Percentiles rank a stretch among this genome's conserved stretches.
Conservation (phyloP, 2,113 vertebrate genomes). For the Perca schrenkii region DNA sequence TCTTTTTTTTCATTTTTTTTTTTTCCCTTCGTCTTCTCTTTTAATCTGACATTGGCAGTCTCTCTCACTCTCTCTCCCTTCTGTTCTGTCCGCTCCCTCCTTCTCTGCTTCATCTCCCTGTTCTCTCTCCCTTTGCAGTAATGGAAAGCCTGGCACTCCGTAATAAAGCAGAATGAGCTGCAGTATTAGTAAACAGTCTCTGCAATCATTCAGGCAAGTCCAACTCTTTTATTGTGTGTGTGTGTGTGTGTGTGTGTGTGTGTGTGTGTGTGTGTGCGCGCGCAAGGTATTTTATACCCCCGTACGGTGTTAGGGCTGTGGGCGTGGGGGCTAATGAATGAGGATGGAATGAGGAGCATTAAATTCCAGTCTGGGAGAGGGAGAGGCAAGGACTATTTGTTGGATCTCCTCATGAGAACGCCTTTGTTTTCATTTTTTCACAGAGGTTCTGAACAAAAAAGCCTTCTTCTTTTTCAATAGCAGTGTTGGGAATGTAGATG, state of each 20-base stretch:
- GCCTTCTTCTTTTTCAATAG: conserved; percentile 20
- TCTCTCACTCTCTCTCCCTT: conserved; percentile 39
- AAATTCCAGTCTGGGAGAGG: conserved; percentile 70
- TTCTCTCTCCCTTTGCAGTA: conserved; percentile 46
- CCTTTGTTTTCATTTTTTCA: conserved; percentile 74
- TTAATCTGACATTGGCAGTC: conserved; percentile 66
- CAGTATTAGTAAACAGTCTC: conserved; percentile 77
- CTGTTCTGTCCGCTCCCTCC: conserved; percentile 28
- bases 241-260: conserved; percentile 15
- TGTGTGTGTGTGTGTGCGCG: conserved; percentile 15
- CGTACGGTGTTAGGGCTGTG: conserved; percentile 39
- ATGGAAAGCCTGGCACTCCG: conserved; percentile 70
- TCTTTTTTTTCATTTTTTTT: conserved; percentile 42
- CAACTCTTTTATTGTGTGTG: conserved; percentile 63
- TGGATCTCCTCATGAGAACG: conserved; percentile 69
- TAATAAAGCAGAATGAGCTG: conserved; percentile 74
- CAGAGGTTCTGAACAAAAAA: conserved; percentile 61
- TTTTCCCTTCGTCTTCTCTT: conserved; percentile 45
- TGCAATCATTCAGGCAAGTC: conserved; percentile 71
- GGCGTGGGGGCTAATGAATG: conserved; percentile 69
- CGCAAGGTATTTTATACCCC: conserved; percentile 44
- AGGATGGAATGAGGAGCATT: conserved; percentile 74
- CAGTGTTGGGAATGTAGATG: conserved; percentile 63
- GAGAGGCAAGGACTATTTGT: conserved; percentile 45
- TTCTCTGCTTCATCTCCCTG: neutral